A percentile compares a stretch with the other conserved stretches of the same genome.
phyloP scores from a whole-genome alignment of 2,797 vertebrate genomes.

The Labroides dimidiatus region DNA sequence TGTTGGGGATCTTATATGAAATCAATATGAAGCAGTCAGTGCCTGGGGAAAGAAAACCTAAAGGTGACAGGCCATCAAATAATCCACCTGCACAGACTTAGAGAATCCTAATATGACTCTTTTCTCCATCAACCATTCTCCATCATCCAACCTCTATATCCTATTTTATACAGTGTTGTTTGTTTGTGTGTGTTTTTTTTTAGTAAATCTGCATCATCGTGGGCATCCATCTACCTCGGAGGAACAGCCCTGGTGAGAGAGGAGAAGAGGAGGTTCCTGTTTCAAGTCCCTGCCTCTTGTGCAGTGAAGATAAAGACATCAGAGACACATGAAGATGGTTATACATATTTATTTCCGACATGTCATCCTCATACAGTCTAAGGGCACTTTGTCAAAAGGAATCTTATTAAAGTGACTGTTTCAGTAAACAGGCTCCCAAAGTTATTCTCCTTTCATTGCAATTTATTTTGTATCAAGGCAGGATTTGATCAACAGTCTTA shows the following conservation, averaged over 20 bases:
- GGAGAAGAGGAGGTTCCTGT: neutral
- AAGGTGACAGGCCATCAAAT: too few relatives aligned
- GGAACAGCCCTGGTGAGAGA: slow-evolving; percentile 34
- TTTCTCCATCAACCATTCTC: slow-evolving; percentile 8
- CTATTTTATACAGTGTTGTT: neutral
- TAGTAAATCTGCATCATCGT: slow-evolving; percentile 76
- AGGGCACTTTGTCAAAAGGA: slow-evolving; percentile 41
- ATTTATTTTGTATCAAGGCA: slow-evolving; percentile 24
- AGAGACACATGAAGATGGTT: slow-evolving; percentile 13
- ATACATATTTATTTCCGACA: slow-evolving; percentile 53
- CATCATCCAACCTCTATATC: neutral
- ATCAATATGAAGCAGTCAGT: too few relatives aligned
- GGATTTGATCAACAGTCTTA: slow-evolving; percentile 2
- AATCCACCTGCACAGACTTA: too few relatives aligned
- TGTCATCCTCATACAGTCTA: slow-evolving; percentile 38
- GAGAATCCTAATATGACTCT: neutral
- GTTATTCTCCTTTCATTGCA: slow-evolving; percentile 19
- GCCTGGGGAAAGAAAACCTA: too few relatives aligned
- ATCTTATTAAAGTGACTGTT: slow-evolving; percentile 29
- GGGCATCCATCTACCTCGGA: slow-evolving; percentile 42
- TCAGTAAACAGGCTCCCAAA: slow-evolving; percentile 9
- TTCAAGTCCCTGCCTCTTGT: neutral
- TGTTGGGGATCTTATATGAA: too few relatives aligned
- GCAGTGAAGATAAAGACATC: slow-evolving; percentile 22
- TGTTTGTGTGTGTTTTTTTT: neutral